Percentiles rank a stretch among this genome's conserved stretches.
These are phyloP conservation scores for Lutraria lutraria DNA, from an alignment of 2,888 invertebrate genomes.

Conservation along the genomic window DNA sequence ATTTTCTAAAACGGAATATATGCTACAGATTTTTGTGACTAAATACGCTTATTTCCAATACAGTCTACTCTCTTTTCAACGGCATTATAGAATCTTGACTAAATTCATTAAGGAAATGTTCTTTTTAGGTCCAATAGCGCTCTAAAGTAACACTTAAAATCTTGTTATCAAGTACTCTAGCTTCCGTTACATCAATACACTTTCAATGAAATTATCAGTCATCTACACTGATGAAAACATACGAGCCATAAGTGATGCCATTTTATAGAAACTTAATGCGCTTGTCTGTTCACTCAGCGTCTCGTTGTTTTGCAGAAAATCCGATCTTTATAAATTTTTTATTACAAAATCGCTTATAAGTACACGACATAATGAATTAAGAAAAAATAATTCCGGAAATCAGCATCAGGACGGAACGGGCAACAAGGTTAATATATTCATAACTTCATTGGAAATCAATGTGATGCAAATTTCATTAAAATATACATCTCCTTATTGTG, in stretches of 20 bases:
- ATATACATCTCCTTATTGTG: constrained; percentile 18
- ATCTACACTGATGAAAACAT: background rate
- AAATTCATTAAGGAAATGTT: background rate
- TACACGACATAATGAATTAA: constrained; percentile 16
- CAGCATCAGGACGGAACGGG: background rate
- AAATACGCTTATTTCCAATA: background rate
- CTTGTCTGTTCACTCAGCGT: background rate
- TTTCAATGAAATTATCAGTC: background rate
- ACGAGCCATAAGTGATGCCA: background rate
- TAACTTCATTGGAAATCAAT: background rate
- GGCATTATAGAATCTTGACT: too few relatives aligned
- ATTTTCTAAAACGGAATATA: background rate
- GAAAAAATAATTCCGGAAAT: constrained; percentile 14
- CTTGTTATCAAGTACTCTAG: background rate
- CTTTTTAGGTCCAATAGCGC: background rate
- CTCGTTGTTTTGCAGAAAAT: background rate
- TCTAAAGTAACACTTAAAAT: background rate
- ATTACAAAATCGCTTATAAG: background rate
- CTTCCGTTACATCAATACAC: background rate
- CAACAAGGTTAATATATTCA: constrained; percentile 1
- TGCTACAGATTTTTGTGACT: background rate
- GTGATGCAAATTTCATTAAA: constrained; percentile 43
- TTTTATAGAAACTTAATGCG: constrained; percentile 8
- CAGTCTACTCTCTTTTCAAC: too few relatives aligned
- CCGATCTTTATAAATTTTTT: background rate